Conservation (phyloP, 2,113 vertebrate species). For the Eira barbara region DNA sequence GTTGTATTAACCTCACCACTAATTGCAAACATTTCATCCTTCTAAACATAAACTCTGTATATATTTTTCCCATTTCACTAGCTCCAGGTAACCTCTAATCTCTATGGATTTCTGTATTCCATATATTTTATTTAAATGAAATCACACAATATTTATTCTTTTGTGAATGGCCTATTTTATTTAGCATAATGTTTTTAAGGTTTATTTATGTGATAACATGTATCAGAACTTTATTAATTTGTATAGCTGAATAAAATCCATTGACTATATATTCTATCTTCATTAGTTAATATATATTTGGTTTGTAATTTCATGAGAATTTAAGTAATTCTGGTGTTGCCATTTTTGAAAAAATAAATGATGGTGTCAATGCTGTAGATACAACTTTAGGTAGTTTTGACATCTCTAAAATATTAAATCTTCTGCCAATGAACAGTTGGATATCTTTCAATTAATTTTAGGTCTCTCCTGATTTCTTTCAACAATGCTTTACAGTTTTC, state of each 20-base stretch:
- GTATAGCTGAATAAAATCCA: not conserved
- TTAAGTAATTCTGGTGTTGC: not conserved
- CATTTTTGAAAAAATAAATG: not conserved
- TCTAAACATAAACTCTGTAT: not conserved
- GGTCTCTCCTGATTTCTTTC: not conserved
- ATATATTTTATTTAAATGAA: not conserved
- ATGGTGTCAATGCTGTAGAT: not conserved
- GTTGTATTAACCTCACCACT: not conserved
- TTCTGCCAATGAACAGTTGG: not conserved
- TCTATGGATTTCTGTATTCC: not conserved
- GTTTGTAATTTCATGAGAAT: not conserved
- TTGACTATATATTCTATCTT: not conserved
- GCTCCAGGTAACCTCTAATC: not conserved
- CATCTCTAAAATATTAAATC: not conserved
- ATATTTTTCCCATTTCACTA: not conserved
- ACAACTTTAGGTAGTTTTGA: not conserved
- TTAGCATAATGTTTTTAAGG: not conserved
- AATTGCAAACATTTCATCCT: not conserved
- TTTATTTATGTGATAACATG: not conserved
- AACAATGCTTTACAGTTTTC: not conserved
- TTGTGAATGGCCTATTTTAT: not conserved
- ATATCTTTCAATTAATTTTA: not conserved
- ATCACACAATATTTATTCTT: not conserved
- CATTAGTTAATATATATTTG: not conserved
- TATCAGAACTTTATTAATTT: not conserved